Evolutionary conservation across 2,113 vertebrate genomes (phyloP), one percentile per base, ranked within the genome.

Genomic region (Mirounga angustirostris): DNA sequence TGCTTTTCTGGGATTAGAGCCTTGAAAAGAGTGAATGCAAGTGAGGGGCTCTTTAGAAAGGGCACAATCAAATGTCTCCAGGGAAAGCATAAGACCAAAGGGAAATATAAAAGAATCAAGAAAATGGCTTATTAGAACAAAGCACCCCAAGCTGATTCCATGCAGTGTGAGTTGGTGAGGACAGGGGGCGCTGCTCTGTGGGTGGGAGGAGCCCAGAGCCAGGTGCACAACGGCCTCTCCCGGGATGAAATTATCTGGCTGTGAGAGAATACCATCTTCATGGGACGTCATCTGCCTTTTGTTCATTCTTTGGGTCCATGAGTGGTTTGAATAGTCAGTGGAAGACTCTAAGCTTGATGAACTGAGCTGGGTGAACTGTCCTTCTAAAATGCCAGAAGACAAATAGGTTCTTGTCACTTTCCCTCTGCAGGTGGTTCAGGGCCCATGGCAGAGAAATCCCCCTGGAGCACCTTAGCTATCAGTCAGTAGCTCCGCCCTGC

Each of bases 211-310:
- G 33, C 79, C 90, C 46, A 21, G 65, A 84, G 73, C 40, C 83
- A 92, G n/a, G 24, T 56, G 52, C 43, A 36, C 30, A 14, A 24
- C 4, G 33, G 73, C 58, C 73, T 67, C 1, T 69, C 67, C 59
- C 19, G 18, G 16, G 78, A 19, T 28, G 46, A 33, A 33, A 52
- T 18, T 24, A n/a, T 52, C 80, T 71, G 58, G 14, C 79, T 46
- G 16, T 36, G 52, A 7, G n/a, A 73, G 90, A 40, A 46, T 18
- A 7, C 40, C 8, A 2, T 80, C 69, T 79, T 71, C 28, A 11
- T 3, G 33, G 78, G 89, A 12, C 65, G 50, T 80, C 92, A 58
- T 69, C 94, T 96, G 93, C 56, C 69, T 83, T 54, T 54, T 94
- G 82, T 24, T 69, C 43, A 36, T 93, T 94, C 81, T 83, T 80